phyloP scores from a whole-genome alignment of 2,888 invertebrate genomes.

The Sphinx pinastri region DNA sequence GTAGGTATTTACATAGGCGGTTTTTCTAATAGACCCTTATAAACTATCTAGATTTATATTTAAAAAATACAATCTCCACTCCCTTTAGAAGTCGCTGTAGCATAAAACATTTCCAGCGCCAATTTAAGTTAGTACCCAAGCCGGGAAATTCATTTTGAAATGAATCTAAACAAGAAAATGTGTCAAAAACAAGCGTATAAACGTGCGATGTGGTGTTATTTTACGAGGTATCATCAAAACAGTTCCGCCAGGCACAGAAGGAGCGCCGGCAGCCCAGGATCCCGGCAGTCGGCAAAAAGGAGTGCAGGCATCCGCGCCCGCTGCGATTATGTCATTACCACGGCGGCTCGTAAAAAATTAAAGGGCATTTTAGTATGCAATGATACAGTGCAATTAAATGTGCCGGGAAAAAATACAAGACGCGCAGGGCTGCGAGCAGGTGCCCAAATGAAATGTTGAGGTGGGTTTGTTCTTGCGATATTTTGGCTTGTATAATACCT shows the following conservation, averaged over 20 bases:
- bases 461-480: background rate
- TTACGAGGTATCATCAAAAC: constrained; percentile 23
- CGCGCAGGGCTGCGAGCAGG: constrained; percentile 30
- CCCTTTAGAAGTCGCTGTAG: no score
- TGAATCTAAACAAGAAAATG: background rate
- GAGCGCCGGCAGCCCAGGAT: constrained; percentile 22
- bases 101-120: no score
- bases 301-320: constrained; percentile 49
- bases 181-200: constrained; percentile 7
- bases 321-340: constrained; percentile 80
- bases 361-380: constrained; percentile 81
- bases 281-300: constrained; percentile 37
- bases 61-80: no score
- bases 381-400: constrained; percentile 80
- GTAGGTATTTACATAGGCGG: no score
- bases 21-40: no score
- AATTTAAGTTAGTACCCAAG: no score
- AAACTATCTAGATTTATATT: no score
- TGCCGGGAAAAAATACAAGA: constrained; percentile 46
- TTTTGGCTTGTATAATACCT: no score
- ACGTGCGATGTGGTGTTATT: constrained; percentile 13
- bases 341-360: constrained; percentile 64
- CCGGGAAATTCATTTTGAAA: background rate
- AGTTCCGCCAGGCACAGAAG: constrained; percentile 1
- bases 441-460: background rate